These are phyloP conservation scores for Neomonachus schauinslandi DNA, from an alignment of 2,113 vertebrate species.

Conservation along the genomic window DNA sequence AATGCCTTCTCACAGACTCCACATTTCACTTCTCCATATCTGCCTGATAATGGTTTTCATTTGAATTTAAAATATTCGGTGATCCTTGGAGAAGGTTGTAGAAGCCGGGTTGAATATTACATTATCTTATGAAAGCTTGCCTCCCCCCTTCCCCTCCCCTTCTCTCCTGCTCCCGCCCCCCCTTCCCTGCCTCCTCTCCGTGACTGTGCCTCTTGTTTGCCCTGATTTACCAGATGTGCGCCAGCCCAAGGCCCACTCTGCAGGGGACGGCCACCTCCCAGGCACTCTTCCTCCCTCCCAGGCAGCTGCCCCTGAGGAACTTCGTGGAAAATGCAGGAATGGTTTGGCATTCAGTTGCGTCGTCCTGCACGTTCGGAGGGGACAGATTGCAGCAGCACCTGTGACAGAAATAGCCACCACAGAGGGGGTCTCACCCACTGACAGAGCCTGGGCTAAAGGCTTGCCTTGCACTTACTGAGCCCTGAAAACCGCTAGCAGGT, in stretches of 20 bases:
- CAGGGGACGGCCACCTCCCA: neutral
- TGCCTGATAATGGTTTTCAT: neutral
- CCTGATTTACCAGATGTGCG: neutral
- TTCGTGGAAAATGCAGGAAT: fast-evolving
- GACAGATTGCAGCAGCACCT: neutral
- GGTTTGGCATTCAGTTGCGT: fast-evolving
- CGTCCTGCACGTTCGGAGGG: neutral
- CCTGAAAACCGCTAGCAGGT: neutral
- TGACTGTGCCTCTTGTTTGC: neutral
- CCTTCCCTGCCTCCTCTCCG: neutral
- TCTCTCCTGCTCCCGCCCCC: no score
- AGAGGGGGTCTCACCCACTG: neutral
- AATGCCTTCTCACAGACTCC: neutral
- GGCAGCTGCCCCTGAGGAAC: neutral
- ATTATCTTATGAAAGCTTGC: neutral
- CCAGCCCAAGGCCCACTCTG: neutral
- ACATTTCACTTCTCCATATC: neutral
- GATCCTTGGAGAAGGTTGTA: neutral
- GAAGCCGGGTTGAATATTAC: neutral
- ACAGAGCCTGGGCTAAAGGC: neutral
- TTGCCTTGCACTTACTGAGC: neutral
- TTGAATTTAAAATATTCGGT: neutral
- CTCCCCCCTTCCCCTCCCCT: no score
- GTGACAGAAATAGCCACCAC: neutral
- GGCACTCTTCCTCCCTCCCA: fast-evolving